These are phyloP conservation scores for Heliconius hermathena DNA, from an alignment of 1,140 invertebrate species.

Conservation along the genomic window DNA sequence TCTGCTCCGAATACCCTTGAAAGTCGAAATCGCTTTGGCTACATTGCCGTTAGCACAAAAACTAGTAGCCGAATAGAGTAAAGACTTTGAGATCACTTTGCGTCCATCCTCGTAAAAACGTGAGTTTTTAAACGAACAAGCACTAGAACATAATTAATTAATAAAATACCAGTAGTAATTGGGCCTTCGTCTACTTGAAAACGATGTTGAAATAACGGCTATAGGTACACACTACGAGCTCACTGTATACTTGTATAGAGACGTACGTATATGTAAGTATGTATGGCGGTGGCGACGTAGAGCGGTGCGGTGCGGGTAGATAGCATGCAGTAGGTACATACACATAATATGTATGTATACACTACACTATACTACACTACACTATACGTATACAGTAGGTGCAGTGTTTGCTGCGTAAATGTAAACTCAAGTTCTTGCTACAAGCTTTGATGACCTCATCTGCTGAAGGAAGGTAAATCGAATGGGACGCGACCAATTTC, in stretches of 20 bases:
- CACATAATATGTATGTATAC: background rate
- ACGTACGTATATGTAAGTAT: slow-evolving; percentile 5
- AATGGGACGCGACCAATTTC: slow-evolving; percentile 34
- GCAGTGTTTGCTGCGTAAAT: slow-evolving; percentile 26
- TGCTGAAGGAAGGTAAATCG: slow-evolving; percentile 37
- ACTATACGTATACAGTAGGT: background rate
- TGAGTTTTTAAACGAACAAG: slow-evolving; percentile 8
- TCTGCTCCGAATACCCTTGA: slow-evolving; percentile 20
- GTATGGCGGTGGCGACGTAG: background rate
- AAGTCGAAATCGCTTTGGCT: slow-evolving; percentile 17
- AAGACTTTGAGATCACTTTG: slow-evolving; percentile 1
- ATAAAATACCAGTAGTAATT: slow-evolving; percentile 21
- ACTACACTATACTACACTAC: background rate
- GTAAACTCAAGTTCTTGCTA: slow-evolving; percentile 26
- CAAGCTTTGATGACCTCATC: slow-evolving; percentile 33
- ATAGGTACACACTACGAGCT: slow-evolving; percentile 13
- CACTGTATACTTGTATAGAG: background rate
- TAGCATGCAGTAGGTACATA: background rate
- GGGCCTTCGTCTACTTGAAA: slow-evolving; percentile 23
- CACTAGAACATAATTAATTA: slow-evolving; percentile 14
- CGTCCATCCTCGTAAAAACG: slow-evolving; percentile 8
- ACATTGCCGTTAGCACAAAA: slow-evolving; percentile 9
- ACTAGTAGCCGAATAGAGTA: slow-evolving; percentile 7
- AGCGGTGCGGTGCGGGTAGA: slow-evolving; percentile 3
- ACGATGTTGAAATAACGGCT: slow-evolving; percentile 23